Conservation (phyloP, 2,888 invertebrate genomes). For the Zaprionus lineosus region DNA sequence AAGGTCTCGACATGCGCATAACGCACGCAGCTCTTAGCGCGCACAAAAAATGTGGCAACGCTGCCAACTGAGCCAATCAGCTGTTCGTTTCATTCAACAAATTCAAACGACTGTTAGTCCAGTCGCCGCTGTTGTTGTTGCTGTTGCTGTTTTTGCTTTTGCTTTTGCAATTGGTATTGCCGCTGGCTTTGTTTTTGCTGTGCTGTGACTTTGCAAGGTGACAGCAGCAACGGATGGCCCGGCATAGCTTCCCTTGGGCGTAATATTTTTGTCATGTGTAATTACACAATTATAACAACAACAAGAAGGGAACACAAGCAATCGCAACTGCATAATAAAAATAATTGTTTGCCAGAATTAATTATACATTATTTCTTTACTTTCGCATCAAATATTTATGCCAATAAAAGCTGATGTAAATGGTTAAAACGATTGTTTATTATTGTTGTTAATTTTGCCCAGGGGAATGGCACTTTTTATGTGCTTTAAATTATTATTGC, state of each 20-base stretch:
- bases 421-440: slow-evolving; percentile 25
- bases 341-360: slow-evolving; percentile 59
- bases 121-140: slow-evolving; percentile 21
- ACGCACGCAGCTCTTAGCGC: slow-evolving; percentile 23
- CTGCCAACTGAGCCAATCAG: slow-evolving; percentile 33
- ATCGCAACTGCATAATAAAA: slow-evolving; percentile 19
- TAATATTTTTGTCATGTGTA: slow-evolving; percentile 53
- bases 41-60: slow-evolving; percentile 59
- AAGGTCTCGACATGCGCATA: slow-evolving; percentile 59
- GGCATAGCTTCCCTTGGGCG: slow-evolving; percentile 46
- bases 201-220: slow-evolving; percentile 3
- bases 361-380: too few species aligned
- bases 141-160: slow-evolving; percentile 1
- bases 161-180: slow-evolving; percentile 12
- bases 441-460: slow-evolving; percentile 31
- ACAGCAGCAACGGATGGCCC: background rate
- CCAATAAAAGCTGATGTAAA: background rate
- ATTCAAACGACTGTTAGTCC: slow-evolving; percentile 27
- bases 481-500: slow-evolving; percentile 42
- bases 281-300: slow-evolving; percentile 54
- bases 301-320: slow-evolving; percentile 1
- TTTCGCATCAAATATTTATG: slow-evolving; percentile 22
- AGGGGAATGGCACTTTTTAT: slow-evolving; percentile 23
- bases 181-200: background rate
- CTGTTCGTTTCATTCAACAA: slow-evolving; percentile 52